These are phyloP conservation scores for Luffia ferchaultella DNA, from an alignment of 2,888 invertebrate genomes.

Conservation along the genomic window DNA sequence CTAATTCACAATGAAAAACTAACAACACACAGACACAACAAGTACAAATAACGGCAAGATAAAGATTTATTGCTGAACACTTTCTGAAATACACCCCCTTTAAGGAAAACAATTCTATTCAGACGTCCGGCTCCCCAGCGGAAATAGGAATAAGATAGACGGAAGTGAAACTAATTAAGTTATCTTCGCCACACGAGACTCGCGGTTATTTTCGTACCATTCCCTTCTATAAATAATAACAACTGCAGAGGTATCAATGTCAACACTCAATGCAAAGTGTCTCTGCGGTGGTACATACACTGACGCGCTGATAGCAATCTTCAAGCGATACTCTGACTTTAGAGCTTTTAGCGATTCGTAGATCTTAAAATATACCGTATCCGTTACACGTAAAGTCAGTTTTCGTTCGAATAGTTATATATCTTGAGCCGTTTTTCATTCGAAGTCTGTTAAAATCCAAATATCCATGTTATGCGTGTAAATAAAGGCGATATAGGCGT, in stretches of 20 bases:
- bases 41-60: no score
- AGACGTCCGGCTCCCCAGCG: conserved; percentile 38
- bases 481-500: conserved; percentile 55
- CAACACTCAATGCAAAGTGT: conserved; percentile 32
- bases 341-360: conserved; percentile 24
- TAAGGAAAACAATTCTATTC: conserved; percentile 4
- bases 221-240: conserved; percentile 46
- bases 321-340: conserved; percentile 38
- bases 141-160: conserved; percentile 61
- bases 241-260: conserved; percentile 45
- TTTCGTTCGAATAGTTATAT: conserved; percentile 19
- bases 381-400: conserved; percentile 19
- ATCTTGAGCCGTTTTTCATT: conserved; percentile 22
- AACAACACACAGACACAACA: no score
- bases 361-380: conserved; percentile 24
- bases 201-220: conserved; percentile 57
- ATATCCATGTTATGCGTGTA: conserved; percentile 60
- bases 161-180: conserved; percentile 65
- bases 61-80: no score
- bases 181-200: conserved; percentile 51
- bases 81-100: background rate
- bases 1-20: no score
- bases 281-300: conserved; percentile 36
- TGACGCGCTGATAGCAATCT: conserved; percentile 46
- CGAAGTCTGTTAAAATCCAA: conserved; percentile 46